Evolutionary conservation across 2,113 vertebrate genomes (phyloP).

Genomic region (Podarcis muralis): DNA sequence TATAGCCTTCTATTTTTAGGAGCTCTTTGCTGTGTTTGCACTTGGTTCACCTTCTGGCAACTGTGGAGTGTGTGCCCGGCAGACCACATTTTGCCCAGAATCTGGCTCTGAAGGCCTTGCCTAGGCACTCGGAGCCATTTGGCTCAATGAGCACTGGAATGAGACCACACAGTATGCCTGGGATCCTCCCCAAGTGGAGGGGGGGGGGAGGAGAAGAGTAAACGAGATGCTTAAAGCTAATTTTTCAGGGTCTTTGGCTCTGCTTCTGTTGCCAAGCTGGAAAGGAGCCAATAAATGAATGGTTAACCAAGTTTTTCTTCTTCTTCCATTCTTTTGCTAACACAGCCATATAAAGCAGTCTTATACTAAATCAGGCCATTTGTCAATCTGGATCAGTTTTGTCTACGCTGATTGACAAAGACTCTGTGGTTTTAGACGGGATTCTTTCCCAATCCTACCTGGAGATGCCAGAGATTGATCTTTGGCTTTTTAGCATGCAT

Average conservation of each 20-base stretch:
- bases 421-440: background rate
- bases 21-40: background rate
- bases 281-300: background rate
- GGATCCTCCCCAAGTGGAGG: background rate
- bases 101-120: background rate
- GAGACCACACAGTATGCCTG: background rate
- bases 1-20: background rate
- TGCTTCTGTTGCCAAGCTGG: background rate
- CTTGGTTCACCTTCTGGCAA: conserved; percentile 33
- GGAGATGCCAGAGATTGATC: background rate
- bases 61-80: background rate
- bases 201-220: background rate
- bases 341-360: background rate
- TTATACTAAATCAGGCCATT: background rate
- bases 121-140: conserved; percentile 10
- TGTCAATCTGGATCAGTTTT: background rate
- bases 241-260: conserved; percentile 8
- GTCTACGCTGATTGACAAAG: background rate
- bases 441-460: background rate
- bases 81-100: background rate
- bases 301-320: conserved; percentile 9
- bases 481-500: background rate
- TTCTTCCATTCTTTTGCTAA: background rate
- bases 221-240: background rate
- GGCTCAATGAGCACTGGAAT: background rate